Evolutionary conservation across 2,797 vertebrate species (phyloP).

Genomic region (Orestias chungarensis): DNA sequence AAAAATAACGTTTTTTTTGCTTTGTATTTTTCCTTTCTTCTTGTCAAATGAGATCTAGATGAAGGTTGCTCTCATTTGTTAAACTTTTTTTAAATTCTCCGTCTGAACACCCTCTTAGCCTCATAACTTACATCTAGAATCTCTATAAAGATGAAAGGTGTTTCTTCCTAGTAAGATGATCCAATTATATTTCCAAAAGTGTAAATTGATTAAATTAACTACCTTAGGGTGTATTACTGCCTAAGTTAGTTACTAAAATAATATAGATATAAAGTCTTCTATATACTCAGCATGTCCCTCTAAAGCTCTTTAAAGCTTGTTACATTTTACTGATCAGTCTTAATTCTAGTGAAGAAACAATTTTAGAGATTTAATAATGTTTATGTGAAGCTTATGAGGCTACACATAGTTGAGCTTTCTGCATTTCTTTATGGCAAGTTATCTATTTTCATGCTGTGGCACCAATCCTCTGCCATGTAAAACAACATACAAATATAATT

Average conservation of each 20-base stretch:
- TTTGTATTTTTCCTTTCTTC: not conserved
- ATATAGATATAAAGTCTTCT: not conserved
- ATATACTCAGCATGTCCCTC: not conserved
- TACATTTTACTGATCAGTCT: not conserved
- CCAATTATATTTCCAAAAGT: not conserved
- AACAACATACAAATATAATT: constrained; percentile 15
- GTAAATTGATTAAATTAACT: not conserved
- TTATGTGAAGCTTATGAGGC: not conserved
- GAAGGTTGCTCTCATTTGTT: not conserved
- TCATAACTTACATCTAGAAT: not conserved
- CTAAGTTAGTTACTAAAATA: too few relatives aligned
- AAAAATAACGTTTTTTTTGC: not conserved
- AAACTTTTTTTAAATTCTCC: not conserved
- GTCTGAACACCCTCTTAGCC: not conserved
- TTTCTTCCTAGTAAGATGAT: not conserved
- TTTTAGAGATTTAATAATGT: not conserved
- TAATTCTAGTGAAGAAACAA: not conserved
- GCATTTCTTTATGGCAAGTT: not conserved
- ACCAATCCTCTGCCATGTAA: constrained; percentile 15
- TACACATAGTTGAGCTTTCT: not conserved
- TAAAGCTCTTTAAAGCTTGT: not conserved
- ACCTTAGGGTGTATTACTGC: not conserved
- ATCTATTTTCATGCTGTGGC: constrained; percentile 3
- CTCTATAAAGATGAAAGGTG: not conserved
- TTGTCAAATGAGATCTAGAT: not conserved